phyloP scores from a whole-genome alignment of 2,797 vertebrate species.

The Crenuchus spilurus region DNA sequence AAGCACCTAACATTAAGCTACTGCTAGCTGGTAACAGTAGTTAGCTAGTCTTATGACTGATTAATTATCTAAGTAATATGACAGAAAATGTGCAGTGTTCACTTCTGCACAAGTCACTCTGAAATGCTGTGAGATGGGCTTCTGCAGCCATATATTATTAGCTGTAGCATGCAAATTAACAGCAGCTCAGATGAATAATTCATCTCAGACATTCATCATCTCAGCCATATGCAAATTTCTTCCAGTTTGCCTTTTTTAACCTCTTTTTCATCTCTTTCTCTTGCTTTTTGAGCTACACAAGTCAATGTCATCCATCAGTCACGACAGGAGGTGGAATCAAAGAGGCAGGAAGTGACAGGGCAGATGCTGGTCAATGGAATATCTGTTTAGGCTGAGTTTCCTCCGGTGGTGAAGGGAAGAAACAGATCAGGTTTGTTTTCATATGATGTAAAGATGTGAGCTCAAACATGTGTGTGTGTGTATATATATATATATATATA shows the following conservation, averaged over 20 bases:
- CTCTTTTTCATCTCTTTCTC: neutral
- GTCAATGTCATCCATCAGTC: neutral
- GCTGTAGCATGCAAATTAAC: neutral
- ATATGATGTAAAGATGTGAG: too few species aligned
- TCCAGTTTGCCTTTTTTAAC: neutral
- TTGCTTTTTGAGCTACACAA: neutral
- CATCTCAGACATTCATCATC: neutral
- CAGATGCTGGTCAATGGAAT: too few species aligned
- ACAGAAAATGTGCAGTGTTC: neutral
- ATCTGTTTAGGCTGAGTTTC: too few species aligned
- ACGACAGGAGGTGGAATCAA: neutral
- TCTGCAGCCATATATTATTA: neutral
- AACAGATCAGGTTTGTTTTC: too few species aligned
- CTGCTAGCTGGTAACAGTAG: too few species aligned
- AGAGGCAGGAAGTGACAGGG: neutral
- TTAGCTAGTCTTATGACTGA: neutral
- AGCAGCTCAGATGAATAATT: neutral
- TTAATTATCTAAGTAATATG: neutral
- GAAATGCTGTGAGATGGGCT: neutral
- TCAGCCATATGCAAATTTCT: neutral
- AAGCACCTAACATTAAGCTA: too few species aligned
- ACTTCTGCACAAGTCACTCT: neutral
- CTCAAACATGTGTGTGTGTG: neutral
- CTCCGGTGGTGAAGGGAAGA: too few species aligned
- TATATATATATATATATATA: too few species aligned